phyloP scores from a whole-genome alignment of 2,888 invertebrate species.

The Drosophila aldrichi region DNA sequence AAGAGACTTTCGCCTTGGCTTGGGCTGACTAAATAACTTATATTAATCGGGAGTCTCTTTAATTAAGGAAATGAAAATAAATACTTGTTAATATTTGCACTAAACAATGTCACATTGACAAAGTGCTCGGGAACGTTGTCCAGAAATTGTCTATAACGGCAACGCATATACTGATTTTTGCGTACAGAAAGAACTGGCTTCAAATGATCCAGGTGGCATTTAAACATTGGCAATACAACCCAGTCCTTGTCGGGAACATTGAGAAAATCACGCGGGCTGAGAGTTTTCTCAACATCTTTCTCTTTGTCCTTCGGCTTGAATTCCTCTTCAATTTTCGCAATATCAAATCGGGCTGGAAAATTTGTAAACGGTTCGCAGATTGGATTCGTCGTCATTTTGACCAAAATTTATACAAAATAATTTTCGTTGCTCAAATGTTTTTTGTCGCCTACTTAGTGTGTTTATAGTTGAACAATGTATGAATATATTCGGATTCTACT shows the following conservation, averaged over 20 bases:
- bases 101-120: slow-evolving; percentile 28
- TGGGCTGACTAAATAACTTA: slow-evolving; percentile 43
- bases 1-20: slow-evolving; percentile 64
- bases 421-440: neutral
- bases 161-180: slow-evolving; percentile 45
- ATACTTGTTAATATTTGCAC: slow-evolving; percentile 34
- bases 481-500: slow-evolving; percentile 45
- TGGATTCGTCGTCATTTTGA: slow-evolving; percentile 38
- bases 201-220: slow-evolving; percentile 61
- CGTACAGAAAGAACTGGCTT: slow-evolving; percentile 60
- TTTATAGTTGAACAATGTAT: slow-evolving; percentile 6
- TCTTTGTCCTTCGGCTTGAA: slow-evolving; percentile 52
- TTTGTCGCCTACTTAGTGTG: slow-evolving; percentile 9
- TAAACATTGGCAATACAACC: slow-evolving; percentile 70
- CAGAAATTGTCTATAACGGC: slow-evolving; percentile 49
- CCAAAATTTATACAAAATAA: neutral
- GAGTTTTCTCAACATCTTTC: slow-evolving; percentile 20
- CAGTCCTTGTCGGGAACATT: slow-evolving; percentile 55
- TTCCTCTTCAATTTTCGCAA: slow-evolving; percentile 52
- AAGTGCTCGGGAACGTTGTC: slow-evolving; percentile 53
- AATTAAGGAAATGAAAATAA: neutral
- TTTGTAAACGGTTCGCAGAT: slow-evolving; percentile 61
- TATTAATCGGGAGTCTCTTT: neutral
- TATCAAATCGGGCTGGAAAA: slow-evolving; percentile 52
- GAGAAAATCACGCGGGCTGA: slow-evolving; percentile 52